phyloP scores from a whole-genome alignment of 2,888 invertebrate genomes.

The Steinernema scapterisci region DNA sequence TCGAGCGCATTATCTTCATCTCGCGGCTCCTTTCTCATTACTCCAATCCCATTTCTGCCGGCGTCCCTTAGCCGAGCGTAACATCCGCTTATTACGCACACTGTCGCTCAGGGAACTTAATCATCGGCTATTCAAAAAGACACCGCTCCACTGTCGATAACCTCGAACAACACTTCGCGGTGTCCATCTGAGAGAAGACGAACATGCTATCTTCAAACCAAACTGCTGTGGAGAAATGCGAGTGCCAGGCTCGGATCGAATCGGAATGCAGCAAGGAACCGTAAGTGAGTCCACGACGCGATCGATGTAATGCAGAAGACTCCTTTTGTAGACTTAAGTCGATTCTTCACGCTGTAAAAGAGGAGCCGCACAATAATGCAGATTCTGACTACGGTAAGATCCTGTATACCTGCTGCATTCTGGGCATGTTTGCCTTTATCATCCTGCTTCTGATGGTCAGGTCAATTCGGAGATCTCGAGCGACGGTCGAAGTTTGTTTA shows the following conservation, averaged over 20 bases:
- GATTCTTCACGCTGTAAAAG: neutral
- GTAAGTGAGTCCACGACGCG: neutral
- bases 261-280: neutral
- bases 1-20: neutral
- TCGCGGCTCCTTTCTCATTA: neutral
- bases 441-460: slow-evolving; percentile 64
- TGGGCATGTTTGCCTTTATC: slow-evolving; percentile 62
- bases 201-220: neutral
- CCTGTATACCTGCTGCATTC: slow-evolving; percentile 61
- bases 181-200: neutral
- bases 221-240: neutral
- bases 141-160: neutral
- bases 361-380: neutral
- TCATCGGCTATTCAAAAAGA: slow-evolving; percentile 17
- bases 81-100: slow-evolving; percentile 32
- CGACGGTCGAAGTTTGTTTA: slow-evolving; percentile 44
- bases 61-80: neutral
- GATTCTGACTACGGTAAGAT: slow-evolving; percentile 38
- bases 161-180: neutral
- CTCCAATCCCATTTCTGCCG: too few relatives aligned
- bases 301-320: neutral
- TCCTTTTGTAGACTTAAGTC: neutral
- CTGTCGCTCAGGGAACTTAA: slow-evolving; percentile 1
- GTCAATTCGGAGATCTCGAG: slow-evolving; percentile 57
- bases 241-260: neutral